Conservation (phyloP, 2,888 invertebrate species). For the Agonopterix alstromeriana region DNA sequence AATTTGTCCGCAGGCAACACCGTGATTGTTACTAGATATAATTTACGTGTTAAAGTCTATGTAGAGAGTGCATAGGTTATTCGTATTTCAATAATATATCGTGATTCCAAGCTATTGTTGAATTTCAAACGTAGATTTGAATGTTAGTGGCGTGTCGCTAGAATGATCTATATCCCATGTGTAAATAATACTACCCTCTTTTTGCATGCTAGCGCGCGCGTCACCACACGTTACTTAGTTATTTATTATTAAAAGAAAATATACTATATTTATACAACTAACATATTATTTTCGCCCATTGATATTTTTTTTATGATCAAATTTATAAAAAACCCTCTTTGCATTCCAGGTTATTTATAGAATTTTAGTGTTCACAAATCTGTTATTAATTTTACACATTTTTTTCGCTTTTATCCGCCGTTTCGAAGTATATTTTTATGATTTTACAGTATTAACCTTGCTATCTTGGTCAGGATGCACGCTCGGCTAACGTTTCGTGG, state of each 20-base stretch:
- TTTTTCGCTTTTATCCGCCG: slow-evolving; percentile 4
- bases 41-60: slow-evolving; percentile 30
- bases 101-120: slow-evolving; percentile 37
- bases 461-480: slow-evolving; percentile 13
- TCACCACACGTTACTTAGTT: slow-evolving; percentile 14
- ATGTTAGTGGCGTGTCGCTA: neutral
- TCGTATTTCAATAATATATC: slow-evolving; percentile 34
- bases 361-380: slow-evolving; percentile 6
- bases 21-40: slow-evolving; percentile 34
- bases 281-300: slow-evolving; percentile 40
- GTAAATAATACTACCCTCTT: slow-evolving; percentile 1
- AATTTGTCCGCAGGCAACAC: slow-evolving; percentile 5
- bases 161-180: neutral
- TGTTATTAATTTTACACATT: slow-evolving; percentile 5
- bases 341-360: slow-evolving; percentile 50
- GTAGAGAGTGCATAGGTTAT: slow-evolving; percentile 32
- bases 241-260: slow-evolving; percentile 19
- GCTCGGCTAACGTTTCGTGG: slow-evolving; percentile 19
- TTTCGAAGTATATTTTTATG: neutral
- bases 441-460: slow-evolving; percentile 15
- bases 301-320: slow-evolving; percentile 31
- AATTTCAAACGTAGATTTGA: slow-evolving; percentile 13
- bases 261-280: slow-evolving; percentile 49
- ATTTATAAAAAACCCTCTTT: slow-evolving; percentile 44
- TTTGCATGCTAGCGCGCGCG: slow-evolving; percentile 2